Conservation (phyloP, 2,797 vertebrate genomes). For the Microcaecilia unicolor region DNA sequence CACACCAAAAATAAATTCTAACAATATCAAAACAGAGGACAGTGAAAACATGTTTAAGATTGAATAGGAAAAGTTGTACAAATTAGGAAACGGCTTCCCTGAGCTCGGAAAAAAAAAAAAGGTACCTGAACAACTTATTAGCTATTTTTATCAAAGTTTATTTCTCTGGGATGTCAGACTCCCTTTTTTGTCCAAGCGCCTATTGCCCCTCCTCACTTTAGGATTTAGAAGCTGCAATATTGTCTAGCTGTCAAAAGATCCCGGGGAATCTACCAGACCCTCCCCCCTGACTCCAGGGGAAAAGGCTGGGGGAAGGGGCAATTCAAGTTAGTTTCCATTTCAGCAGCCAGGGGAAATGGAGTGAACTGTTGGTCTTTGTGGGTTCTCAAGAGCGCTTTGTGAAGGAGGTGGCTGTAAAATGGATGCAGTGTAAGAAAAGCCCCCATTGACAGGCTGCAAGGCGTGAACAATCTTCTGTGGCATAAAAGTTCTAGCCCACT, state of each 20-base stretch:
- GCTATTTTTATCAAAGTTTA: too few species aligned
- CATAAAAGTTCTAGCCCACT: constrained; percentile 45
- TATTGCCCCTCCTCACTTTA: background rate
- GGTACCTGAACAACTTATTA: too few species aligned
- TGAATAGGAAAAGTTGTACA: too few species aligned
- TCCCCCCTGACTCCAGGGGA: background rate
- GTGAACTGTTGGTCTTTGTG: constrained; percentile 41
- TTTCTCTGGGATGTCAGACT: too few species aligned
- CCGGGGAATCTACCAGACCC: background rate
- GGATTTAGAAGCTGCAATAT: background rate
- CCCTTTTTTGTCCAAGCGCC: too few species aligned
- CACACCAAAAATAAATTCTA: too few species aligned
- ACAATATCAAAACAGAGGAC: too few species aligned
- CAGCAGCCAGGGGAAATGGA: constrained; percentile 34
- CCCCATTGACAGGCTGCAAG: constrained; percentile 51
- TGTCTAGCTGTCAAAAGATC: background rate
- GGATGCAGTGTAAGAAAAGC: constrained; percentile 58
- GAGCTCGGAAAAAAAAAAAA: too few species aligned
- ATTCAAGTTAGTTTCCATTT: constrained; percentile 54
- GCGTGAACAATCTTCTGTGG: constrained; percentile 55
- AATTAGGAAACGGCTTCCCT: too few species aligned
- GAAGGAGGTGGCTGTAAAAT: constrained; percentile 62
- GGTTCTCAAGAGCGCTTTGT: constrained; percentile 59
- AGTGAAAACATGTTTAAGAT: too few species aligned
- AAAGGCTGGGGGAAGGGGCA: background rate